Conservation (phyloP, 2,888 invertebrate species). For the Acanthosepion lycidas region DNA sequence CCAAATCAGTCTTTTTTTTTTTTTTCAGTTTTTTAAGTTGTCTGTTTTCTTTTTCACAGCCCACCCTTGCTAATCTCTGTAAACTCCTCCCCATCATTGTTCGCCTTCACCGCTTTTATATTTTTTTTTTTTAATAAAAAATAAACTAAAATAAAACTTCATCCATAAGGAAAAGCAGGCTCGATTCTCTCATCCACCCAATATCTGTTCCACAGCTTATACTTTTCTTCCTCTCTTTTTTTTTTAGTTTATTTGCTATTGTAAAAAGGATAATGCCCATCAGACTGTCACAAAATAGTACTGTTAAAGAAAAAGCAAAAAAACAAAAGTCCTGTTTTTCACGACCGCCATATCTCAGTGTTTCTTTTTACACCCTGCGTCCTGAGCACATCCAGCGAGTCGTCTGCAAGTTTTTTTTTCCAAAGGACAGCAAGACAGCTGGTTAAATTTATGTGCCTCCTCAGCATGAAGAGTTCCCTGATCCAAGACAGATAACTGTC, state of each 20-base stretch:
- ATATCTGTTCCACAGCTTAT: neutral
- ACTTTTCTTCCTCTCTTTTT: neutral
- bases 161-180: neutral
- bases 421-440: neutral
- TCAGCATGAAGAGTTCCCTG: conserved; percentile 2
- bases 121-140: no score
- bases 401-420: neutral
- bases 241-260: neutral
- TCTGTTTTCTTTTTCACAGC: no score
- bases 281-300: neutral
- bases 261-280: conserved; percentile 1
- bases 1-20: no score
- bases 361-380: neutral
- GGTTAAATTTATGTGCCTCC: conserved; percentile 8
- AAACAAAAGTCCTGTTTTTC: neutral
- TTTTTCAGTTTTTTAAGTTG: no score
- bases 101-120: no score
- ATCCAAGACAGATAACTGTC: conserved; percentile 13
- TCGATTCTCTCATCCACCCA: neutral
- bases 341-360: neutral
- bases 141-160: neutral
- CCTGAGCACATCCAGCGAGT: neutral
- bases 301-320: neutral
- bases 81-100: no score
- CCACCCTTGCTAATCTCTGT: no score